A percentile compares a stretch with the other conserved stretches of the same genome.
Evolutionary conservation across 2,113 vertebrate genomes (phyloP).

Genomic region (Marcusenius ussheri): DNA sequence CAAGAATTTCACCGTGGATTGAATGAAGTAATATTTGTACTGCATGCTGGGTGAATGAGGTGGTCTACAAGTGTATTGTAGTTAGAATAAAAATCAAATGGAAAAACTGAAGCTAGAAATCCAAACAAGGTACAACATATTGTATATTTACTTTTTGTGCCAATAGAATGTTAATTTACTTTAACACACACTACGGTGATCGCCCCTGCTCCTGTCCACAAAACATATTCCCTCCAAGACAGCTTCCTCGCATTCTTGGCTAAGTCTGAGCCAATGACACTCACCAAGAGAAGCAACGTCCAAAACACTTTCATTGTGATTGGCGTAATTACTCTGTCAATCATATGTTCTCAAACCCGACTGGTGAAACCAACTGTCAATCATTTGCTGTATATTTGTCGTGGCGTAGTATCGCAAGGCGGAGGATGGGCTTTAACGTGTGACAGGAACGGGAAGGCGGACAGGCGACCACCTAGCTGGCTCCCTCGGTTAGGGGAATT

Average conservation of each 20-base stretch:
- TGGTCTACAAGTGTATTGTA: neutral
- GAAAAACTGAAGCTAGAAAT: neutral
- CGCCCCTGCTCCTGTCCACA: neutral
- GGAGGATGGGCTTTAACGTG: slow-evolving; percentile 16
- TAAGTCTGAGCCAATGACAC: neutral
- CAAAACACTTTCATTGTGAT: neutral
- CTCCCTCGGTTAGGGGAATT: neutral
- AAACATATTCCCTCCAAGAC: neutral
- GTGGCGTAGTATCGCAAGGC: slow-evolving; percentile 17
- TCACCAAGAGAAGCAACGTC: neutral
- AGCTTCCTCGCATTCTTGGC: neutral
- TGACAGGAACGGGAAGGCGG: neutral
- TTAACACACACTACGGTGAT: neutral
- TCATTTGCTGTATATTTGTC: neutral
- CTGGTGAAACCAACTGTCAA: neutral
- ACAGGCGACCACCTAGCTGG: neutral
- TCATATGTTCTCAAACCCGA: neutral
- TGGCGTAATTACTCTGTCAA: neutral
- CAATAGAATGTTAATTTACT: neutral
- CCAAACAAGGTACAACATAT: neutral
- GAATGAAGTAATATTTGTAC: neutral
- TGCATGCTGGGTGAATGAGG: neutral
- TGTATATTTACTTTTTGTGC: neutral
- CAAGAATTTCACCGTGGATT: neutral
- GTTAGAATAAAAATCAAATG: neutral